Evolutionary conservation across 2,797 vertebrate genomes (phyloP).

Genomic region (Pseudochirops cupreus): DNA sequence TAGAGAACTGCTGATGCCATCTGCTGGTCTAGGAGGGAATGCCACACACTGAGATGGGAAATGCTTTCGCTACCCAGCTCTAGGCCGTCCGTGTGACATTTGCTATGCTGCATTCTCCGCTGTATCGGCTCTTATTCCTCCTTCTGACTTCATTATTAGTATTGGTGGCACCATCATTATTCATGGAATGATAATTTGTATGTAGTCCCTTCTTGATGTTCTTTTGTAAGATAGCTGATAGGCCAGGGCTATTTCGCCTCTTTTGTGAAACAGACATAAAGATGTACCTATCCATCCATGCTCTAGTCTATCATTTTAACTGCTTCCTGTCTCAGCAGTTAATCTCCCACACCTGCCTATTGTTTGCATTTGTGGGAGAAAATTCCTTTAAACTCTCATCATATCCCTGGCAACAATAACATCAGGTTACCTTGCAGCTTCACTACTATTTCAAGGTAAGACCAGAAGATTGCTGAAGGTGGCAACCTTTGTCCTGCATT

Average conservation of each 20-base stretch:
- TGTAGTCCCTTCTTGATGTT: neutral
- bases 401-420: neutral
- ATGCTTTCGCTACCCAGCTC: neutral
- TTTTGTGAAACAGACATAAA: neutral
- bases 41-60: neutral
- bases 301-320: neutral
- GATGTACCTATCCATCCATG: neutral
- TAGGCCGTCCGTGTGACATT: neutral
- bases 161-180: neutral
- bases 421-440: neutral
- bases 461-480: neutral
- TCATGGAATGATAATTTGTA: neutral
- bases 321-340: neutral
- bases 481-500: neutral
- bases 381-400: neutral
- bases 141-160: neutral
- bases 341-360: neutral
- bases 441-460: neutral
- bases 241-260: neutral
- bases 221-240: neutral
- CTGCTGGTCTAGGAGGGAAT: neutral
- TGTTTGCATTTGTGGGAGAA: neutral
- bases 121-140: neutral
- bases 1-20: neutral
- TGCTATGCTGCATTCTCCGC: neutral